These are phyloP conservation scores for Hippocampus kuda DNA, from an alignment of 2,797 vertebrate species.

Conservation along the genomic window DNA sequence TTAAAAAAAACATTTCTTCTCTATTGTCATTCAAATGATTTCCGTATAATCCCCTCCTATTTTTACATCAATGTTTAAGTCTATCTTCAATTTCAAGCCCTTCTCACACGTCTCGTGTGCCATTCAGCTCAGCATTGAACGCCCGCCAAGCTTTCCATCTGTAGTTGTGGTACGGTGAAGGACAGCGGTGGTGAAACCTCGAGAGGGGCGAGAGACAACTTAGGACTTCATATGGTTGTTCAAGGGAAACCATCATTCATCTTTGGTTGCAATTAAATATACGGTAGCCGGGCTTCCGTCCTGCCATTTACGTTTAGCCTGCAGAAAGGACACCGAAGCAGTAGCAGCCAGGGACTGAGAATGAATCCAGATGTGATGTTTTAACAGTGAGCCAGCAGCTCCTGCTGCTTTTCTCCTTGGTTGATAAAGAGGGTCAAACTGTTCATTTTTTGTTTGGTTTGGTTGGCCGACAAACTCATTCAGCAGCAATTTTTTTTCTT, in stretches of 20 bases:
- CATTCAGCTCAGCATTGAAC: constrained; percentile 23
- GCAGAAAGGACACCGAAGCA: constrained; percentile 7
- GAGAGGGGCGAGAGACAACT: constrained; percentile 38
- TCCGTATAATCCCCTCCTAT: constrained; percentile 23
- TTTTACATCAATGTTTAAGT: constrained; percentile 15
- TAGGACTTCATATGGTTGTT: constrained; percentile 42
- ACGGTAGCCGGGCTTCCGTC: constrained; percentile 19
- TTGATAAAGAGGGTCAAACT: background rate
- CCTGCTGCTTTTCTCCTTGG: constrained; percentile 28
- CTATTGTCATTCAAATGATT: constrained; percentile 9
- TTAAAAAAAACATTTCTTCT: background rate
- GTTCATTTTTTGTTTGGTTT: background rate
- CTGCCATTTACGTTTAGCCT: constrained; percentile 33
- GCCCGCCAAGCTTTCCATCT: constrained; percentile 43
- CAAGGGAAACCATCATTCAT: constrained; percentile 41
- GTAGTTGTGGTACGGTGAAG: constrained; percentile 41
- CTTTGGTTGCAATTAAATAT: constrained; percentile 49
- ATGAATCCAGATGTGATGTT: constrained; percentile 15
- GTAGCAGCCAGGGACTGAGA: constrained; percentile 16
- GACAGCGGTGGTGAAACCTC: constrained; percentile 43
- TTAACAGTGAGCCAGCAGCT: constrained; percentile 8
- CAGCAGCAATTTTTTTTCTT: background rate
- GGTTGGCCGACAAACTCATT: background rate
- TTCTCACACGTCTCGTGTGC: background rate
- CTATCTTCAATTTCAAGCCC: background rate